Evolutionary conservation across 2,888 invertebrate species (phyloP).

Genomic region (Oscheius myriophilus): DNA sequence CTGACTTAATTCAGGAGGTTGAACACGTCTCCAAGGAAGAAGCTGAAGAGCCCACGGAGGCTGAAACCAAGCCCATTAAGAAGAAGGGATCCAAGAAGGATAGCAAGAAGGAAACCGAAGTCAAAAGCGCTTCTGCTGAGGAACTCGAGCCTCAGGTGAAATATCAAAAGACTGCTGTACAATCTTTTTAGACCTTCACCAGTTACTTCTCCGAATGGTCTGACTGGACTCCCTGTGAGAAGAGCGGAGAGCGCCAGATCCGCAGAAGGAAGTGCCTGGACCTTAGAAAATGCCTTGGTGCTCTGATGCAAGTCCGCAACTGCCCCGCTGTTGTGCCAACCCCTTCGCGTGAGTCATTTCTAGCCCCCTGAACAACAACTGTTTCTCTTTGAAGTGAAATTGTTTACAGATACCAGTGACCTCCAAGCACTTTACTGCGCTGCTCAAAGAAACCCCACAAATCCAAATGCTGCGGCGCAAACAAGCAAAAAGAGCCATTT

Average conservation of each 20-base stretch:
- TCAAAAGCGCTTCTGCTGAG: background rate
- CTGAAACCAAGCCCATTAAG: conserved; percentile 5
- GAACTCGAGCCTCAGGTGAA: background rate
- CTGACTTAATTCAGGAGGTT: background rate
- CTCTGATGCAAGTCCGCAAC: conserved; percentile 62
- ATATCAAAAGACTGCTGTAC: background rate
- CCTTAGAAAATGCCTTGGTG: conserved; percentile 61
- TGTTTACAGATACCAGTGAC: conserved; percentile 21
- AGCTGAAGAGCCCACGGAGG: conserved; percentile 21
- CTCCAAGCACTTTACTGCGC: too few relatives aligned
- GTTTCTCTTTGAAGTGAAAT: conserved; percentile 1
- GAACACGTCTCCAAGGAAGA: conserved; percentile 28
- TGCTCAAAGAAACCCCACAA: too few relatives aligned
- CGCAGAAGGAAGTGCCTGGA: conserved; percentile 67
- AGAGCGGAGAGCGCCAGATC: conserved; percentile 66
- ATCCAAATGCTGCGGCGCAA: too few relatives aligned
- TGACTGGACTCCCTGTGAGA: conserved; percentile 67
- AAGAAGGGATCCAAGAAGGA: conserved; percentile 11
- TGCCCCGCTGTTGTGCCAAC: conserved; percentile 48
- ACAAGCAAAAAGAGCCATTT: too few relatives aligned
- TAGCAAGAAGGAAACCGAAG: conserved; percentile 1
- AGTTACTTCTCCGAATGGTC: conserved; percentile 68
- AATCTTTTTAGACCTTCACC: conserved; percentile 6
- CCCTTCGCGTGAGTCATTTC: conserved; percentile 23
- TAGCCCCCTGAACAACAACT: background rate